Conservation (phyloP, 2,113 vertebrate species). For the Solea solea region DNA sequence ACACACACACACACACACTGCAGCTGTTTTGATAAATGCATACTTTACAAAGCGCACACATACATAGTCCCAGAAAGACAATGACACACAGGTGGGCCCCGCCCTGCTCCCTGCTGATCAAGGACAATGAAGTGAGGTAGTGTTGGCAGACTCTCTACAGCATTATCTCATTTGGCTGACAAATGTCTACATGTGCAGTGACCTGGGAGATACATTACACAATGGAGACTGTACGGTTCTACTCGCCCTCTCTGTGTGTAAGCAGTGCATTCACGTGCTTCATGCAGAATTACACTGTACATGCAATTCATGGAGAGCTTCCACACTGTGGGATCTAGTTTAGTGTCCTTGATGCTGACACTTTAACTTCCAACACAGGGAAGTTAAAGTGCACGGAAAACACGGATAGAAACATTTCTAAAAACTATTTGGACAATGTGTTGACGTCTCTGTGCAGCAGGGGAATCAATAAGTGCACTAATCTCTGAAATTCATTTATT, state of each 20-base stretch:
- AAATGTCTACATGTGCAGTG: constrained; percentile 59
- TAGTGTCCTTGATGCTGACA: too few species aligned
- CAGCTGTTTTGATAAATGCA: constrained; percentile 6
- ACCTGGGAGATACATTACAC: constrained; percentile 56
- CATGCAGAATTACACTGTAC: constrained; percentile 17
- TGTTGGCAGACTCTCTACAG: constrained; percentile 71
- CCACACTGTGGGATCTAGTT: too few species aligned
- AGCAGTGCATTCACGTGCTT: constrained; percentile 2
- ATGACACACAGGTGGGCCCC: constrained; percentile 56
- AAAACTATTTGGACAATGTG: not conserved
- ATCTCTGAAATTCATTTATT: not conserved
- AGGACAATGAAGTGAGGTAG: constrained; percentile 76
- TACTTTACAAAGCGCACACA: not conserved
- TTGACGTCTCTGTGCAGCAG: not conserved
- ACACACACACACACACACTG: constrained; percentile 22
- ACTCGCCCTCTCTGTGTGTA: constrained; percentile 13
- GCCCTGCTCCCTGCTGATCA: constrained; percentile 68
- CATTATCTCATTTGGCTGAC: constrained; percentile 73
- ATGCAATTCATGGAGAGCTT: constrained; percentile 2
- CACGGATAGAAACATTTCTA: too few species aligned
- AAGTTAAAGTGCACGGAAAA: too few species aligned
- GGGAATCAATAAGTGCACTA: not conserved
- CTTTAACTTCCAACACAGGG: too few species aligned
- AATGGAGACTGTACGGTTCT: constrained; percentile 35
- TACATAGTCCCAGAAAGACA: constrained; percentile 16